A percentile compares a stretch with the other conserved stretches of the same genome.
Evolutionary conservation across 2,113 vertebrate species (phyloP).

Genomic region (Gopherus evgoodei): DNA sequence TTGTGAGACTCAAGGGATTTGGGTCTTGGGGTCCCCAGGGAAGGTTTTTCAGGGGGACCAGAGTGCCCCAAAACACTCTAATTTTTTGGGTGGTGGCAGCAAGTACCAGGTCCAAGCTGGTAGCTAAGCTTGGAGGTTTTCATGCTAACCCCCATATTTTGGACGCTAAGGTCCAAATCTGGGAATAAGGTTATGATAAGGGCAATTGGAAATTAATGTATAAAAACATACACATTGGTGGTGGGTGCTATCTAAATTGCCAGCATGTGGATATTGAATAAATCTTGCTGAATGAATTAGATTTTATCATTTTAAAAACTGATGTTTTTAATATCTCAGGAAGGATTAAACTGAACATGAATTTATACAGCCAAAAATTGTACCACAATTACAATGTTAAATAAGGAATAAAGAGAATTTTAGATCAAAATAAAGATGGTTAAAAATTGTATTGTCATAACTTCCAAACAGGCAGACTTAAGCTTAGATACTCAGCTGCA

Average conservation of each 20-base stretch:
- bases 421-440: not conserved
- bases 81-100: no score
- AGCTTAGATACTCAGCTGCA: not conserved
- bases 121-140: no score
- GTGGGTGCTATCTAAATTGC: not conserved
- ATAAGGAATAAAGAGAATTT: not conserved
- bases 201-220: not conserved
- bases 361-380: not conserved
- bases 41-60: no score
- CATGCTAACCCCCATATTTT: no score
- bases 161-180: no score
- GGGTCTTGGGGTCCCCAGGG: no score
- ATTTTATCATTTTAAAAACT: not conserved
- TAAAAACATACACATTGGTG: not conserved
- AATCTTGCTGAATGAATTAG: not conserved
- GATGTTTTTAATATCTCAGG: not conserved
- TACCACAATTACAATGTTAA: not conserved
- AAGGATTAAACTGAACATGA: not conserved
- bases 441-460: not conserved
- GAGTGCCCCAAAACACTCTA: no score
- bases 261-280: not conserved
- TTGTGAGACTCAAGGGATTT: no score
- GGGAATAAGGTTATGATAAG: no score
- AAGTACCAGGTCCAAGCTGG: no score
- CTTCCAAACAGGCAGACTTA: not conserved